Evolutionary conservation across 2,888 invertebrate genomes (phyloP).

Genomic region (Euplagia quadripunctaria): DNA sequence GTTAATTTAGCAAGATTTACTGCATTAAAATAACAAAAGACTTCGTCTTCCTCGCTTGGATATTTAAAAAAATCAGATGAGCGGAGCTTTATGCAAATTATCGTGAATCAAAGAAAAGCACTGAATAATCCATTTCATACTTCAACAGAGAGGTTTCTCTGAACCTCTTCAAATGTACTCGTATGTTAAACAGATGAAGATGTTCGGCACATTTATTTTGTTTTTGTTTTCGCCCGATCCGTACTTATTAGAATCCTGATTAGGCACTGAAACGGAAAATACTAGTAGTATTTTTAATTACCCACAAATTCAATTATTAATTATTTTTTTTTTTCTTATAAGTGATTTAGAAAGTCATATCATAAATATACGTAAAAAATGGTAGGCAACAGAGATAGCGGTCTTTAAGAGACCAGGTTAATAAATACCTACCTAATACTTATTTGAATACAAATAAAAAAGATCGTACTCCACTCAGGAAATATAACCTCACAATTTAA

Average conservation of each 20-base stretch:
- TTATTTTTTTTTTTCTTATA: too few species aligned
- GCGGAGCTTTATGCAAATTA: slow-evolving; percentile 40
- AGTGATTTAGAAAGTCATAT: too few species aligned
- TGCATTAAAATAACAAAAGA: slow-evolving; percentile 29
- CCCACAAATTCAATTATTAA: too few species aligned
- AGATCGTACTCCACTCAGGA: too few species aligned
- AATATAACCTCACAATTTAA: too few species aligned
- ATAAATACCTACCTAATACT: too few species aligned
- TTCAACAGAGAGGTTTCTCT: slow-evolving; percentile 27
- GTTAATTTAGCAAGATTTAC: slow-evolving; percentile 39
- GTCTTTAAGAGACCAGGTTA: too few species aligned
- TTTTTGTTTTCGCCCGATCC: slow-evolving; percentile 25
- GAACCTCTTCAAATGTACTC: slow-evolving; percentile 52
- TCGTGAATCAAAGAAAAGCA: slow-evolving; percentile 47
- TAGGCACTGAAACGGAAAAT: not conserved
- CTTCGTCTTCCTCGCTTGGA: slow-evolving; percentile 33
- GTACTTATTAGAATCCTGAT: slow-evolving; percentile 18
- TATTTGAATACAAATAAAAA: too few species aligned
- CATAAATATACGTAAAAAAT: too few species aligned
- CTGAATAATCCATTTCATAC: slow-evolving; percentile 51
- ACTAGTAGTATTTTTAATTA: too few species aligned
- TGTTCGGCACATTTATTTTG: slow-evolving; percentile 31
- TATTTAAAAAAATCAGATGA: slow-evolving; percentile 50
- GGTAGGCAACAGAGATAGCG: too few species aligned
- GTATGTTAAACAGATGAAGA: slow-evolving; percentile 43